A percentile compares a stretch with the other conserved stretches of the same genome.
phyloP scores from a whole-genome alignment of 2,113 vertebrate species.

The Rattus norvegicus region GRCr8 NC_086024.1:118352001-118352500 shows the following conservation, averaged over 20 bases:
- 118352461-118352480: conserved; percentile 12
- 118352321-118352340: conserved; percentile 62
- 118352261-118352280: conserved; percentile 77
- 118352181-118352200: conserved; percentile 86
- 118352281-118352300: conserved; percentile 83
- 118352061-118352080: conserved; percentile 83
- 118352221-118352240: conserved; percentile 81
- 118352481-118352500: conserved; percentile 33
- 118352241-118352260: conserved; percentile 79
- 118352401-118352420: conserved; percentile 40
- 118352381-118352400: conserved; percentile 61
- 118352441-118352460: conserved; percentile 22
- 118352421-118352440: conserved; percentile 51
- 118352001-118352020: conserved; percentile 38
- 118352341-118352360: conserved; percentile 71
- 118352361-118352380: conserved; percentile 55
- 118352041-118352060: conserved; percentile 71
- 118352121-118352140: conserved; percentile 92
- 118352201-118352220: conserved; percentile 84
- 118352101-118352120: conserved; percentile 96
- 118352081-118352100: conserved; percentile 92
- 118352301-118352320: conserved; percentile 68
- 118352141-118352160: conserved; percentile 91
- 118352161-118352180: conserved; percentile 88
- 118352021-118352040: conserved; percentile 75